Conservation (phyloP, 2,113 vertebrate genomes). For the Lonchura striata region DNA sequence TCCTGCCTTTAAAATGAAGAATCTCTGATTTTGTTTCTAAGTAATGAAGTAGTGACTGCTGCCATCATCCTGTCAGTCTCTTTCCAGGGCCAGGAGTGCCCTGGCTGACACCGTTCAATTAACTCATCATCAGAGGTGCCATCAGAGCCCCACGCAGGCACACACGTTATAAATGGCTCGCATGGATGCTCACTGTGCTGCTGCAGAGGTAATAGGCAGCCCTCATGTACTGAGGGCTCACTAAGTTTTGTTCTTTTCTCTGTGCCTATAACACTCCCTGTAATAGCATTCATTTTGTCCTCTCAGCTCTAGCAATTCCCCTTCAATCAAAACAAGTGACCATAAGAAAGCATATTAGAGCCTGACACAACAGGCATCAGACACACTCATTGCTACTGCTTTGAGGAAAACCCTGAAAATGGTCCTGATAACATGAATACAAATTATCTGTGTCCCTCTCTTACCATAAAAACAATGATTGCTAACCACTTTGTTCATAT, state of each 20-base stretch:
- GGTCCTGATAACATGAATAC: not conserved
- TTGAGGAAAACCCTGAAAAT: not conserved
- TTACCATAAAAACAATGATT: not conserved
- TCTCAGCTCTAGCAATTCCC: constrained; percentile 5
- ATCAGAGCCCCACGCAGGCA: not conserved
- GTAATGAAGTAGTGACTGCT: constrained; percentile 30
- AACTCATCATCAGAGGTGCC: constrained; percentile 52
- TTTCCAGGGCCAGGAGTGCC: not conserved
- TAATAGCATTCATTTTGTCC: constrained; percentile 13
- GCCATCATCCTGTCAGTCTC: not conserved
- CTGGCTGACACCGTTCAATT: constrained; percentile 59
- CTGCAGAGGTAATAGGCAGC: constrained; percentile 7
- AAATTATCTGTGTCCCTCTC: not conserved
- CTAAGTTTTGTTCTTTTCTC: not conserved
- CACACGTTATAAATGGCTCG: constrained; percentile 43
- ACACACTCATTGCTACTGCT: not conserved
- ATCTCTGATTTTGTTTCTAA: constrained; percentile 41
- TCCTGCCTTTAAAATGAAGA: not conserved
- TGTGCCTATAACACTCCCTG: not conserved
- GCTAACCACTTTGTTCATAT: not conserved
- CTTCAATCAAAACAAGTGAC: constrained; percentile 52
- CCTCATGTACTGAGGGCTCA: not conserved
- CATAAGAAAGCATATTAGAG: constrained; percentile 11
- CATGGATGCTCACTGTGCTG: constrained; percentile 31
- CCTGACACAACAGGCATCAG: not conserved